These are phyloP conservation scores for Pyrrhosoma nymphula DNA, from an alignment of 2,888 invertebrate species.

Conservation along the genomic window DNA sequence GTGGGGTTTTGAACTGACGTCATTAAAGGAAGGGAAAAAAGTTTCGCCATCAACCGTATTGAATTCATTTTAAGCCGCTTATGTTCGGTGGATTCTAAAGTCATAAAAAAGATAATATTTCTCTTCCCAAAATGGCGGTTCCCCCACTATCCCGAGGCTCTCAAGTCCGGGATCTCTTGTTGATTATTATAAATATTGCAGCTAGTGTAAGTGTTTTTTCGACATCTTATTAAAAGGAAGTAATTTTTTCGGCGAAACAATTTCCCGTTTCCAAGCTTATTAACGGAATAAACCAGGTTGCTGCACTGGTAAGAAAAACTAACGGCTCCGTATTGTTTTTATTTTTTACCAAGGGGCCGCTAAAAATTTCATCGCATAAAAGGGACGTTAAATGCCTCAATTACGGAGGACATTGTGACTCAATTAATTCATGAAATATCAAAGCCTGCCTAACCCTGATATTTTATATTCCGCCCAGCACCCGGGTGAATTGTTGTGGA, in stretches of 20 bases:
- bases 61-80: conserved; percentile 24
- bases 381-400: neutral
- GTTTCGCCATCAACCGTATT: conserved; percentile 20
- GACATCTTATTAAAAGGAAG: neutral
- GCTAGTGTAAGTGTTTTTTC: neutral
- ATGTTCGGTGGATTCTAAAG: neutral
- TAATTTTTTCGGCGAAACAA: neutral
- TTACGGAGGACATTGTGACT: neutral
- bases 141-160: neutral
- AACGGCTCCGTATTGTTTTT: neutral
- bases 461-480: neutral
- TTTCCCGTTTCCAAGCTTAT: neutral
- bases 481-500: neutral
- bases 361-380: neutral
- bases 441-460: neutral
- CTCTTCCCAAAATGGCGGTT: neutral
- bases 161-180: neutral
- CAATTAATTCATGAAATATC: neutral
- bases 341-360: neutral
- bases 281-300: neutral
- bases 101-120: neutral
- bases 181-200: neutral
- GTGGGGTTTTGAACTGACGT: neutral
- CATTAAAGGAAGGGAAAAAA: neutral
- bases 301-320: neutral